These are phyloP conservation scores for Peucedramus taeniatus DNA, from an alignment of 2,113 vertebrate genomes.

Conservation along the genomic window DNA sequence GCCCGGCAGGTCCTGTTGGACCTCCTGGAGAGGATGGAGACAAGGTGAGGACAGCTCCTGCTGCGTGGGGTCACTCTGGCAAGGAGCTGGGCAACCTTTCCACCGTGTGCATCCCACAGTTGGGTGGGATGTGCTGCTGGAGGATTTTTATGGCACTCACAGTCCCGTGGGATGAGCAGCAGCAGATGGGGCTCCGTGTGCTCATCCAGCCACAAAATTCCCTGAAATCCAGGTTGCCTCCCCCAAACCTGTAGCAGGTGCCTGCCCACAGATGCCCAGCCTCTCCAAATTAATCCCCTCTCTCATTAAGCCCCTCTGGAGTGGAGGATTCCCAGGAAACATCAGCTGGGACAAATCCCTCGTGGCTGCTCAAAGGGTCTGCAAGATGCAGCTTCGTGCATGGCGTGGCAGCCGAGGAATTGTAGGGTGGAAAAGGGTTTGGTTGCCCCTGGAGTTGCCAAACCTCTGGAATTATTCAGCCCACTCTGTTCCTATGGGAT, in stretches of 20 bases:
- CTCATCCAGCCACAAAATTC: background rate
- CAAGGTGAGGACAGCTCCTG: conserved; percentile 77
- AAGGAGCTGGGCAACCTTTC: rapidly evolving
- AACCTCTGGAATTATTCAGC: background rate
- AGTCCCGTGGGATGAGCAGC: background rate
- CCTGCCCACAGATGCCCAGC: rapidly evolving
- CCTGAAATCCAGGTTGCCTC: background rate
- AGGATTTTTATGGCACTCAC: rapidly evolving
- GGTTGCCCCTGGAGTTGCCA: background rate
- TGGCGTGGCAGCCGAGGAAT: rapidly evolving
- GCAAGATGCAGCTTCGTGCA: background rate
- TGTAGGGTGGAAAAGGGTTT: background rate
- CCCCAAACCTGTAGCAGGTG: background rate
- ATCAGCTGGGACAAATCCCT: background rate
- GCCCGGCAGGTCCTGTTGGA: conserved; percentile 92
- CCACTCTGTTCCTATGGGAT: background rate
- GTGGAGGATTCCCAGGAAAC: background rate
- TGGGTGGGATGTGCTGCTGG: background rate
- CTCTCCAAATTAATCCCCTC: background rate
- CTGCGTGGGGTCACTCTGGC: background rate
- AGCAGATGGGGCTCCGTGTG: background rate
- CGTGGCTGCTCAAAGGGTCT: background rate
- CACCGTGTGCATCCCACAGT: rapidly evolving
- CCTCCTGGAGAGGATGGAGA: conserved; percentile 97
- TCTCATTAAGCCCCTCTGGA: background rate